phyloP scores from a whole-genome alignment of 1,140 invertebrate species.

The Helicoverpa zea region DNA sequence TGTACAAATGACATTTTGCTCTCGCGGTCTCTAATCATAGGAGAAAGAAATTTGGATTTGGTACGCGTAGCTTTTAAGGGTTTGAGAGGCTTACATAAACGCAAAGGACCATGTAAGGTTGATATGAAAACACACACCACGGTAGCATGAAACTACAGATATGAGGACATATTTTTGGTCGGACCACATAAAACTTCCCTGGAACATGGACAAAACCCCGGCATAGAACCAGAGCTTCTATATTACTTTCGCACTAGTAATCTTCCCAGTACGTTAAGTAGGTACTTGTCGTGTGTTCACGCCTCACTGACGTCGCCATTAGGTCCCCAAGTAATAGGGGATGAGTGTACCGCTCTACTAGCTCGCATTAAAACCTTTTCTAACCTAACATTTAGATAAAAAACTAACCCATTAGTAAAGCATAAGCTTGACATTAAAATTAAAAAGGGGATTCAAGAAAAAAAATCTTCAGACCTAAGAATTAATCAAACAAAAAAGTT shows the following conservation, averaged over 20 bases:
- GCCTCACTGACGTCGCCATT: slow-evolving; percentile 17
- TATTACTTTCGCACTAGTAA: slow-evolving; percentile 15
- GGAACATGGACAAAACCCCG: too few relatives aligned
- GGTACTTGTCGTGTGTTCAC: slow-evolving; percentile 25
- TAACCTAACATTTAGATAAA: not conserved
- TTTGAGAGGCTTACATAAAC: not conserved
- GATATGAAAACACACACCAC: not conserved
- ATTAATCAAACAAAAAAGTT: slow-evolving; percentile 10
- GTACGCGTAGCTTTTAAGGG: not conserved
- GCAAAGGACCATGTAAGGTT: not conserved
- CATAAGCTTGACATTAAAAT: not conserved
- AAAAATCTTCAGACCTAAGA: not conserved
- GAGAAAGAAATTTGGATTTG: not conserved
- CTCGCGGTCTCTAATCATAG: not conserved
- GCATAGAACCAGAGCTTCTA: not conserved
- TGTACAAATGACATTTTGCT: slow-evolving; percentile 25
- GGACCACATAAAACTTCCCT: too few relatives aligned
- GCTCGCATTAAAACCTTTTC: not conserved
- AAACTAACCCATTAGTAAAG: slow-evolving; percentile 4
- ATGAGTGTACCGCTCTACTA: not conserved
- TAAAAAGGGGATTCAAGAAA: not conserved
- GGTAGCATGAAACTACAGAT: too few relatives aligned
- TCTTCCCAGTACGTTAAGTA: slow-evolving; percentile 16
- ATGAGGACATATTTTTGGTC: too few relatives aligned
- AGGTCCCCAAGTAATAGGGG: slow-evolving; percentile 8